Percentiles rank a stretch among this genome's conserved stretches.
These are phyloP conservation scores for Cettia cetti DNA, from an alignment of 2,113 vertebrate genomes.

Conservation along the genomic window DNA sequence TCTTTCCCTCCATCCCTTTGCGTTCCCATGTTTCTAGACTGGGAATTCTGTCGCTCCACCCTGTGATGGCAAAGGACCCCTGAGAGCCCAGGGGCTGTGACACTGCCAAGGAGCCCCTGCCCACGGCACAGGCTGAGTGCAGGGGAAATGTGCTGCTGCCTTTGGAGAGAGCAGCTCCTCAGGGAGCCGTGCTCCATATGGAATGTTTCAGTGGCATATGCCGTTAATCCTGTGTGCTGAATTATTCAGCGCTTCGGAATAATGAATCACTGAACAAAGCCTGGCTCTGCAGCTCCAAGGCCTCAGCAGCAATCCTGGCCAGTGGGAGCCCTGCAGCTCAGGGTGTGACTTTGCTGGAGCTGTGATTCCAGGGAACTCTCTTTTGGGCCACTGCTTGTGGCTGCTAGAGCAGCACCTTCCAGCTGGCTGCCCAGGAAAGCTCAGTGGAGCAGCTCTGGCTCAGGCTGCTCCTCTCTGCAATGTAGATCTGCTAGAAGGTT, in stretches of 20 bases:
- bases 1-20: background rate
- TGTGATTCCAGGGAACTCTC: background rate
- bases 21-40: background rate
- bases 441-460: background rate
- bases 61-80: background rate
- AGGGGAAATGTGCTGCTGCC: background rate
- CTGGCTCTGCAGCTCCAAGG: background rate
- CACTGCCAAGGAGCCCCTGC: background rate
- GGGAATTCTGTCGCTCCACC: background rate
- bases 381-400: background rate
- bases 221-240: background rate
- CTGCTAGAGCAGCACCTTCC: background rate
- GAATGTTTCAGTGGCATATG: conserved; percentile 6
- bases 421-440: background rate
- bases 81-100: accelerated
- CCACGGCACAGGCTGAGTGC: background rate
- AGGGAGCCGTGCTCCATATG: background rate
- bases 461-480: background rate
- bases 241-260: conserved; percentile 28
- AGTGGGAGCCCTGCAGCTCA: background rate
- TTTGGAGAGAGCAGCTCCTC: background rate
- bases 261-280: conserved; percentile 18
- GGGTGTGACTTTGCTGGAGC: background rate
- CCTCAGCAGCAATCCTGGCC: background rate
- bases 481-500: background rate